Evolutionary conservation across 2,797 vertebrate species (phyloP).

Genomic region (Fringilla coelebs): DNA sequence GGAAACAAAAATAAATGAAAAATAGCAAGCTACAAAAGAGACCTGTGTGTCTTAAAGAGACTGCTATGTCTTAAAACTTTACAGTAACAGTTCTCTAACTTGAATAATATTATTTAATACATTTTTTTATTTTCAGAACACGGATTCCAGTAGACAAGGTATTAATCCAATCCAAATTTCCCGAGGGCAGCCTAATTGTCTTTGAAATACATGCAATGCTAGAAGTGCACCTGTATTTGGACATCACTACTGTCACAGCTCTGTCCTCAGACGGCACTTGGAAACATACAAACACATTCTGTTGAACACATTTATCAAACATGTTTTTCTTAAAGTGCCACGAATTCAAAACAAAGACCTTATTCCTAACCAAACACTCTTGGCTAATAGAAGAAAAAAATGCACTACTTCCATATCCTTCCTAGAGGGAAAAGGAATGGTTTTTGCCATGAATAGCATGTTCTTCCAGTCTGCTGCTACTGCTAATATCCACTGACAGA

Average conservation of each 20-base stretch:
- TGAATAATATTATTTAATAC: neutral
- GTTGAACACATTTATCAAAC: neutral
- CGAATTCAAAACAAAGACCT: neutral
- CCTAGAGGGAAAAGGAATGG: neutral
- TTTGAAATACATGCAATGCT: neutral
- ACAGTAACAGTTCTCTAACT: neutral
- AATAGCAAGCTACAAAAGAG: neutral
- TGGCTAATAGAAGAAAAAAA: neutral
- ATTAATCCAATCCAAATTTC: neutral
- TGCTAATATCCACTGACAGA: neutral
- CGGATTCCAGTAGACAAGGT: neutral
- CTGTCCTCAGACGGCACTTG: neutral
- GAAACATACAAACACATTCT: neutral
- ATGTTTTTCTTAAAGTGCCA: neutral
- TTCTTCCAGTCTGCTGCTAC: neutral
- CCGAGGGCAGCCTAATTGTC: neutral
- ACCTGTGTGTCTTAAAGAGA: neutral
- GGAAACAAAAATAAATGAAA: neutral
- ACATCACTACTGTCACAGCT: conserved; percentile 21
- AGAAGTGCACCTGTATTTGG: conserved; percentile 24
- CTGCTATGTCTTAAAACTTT: neutral
- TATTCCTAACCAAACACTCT: neutral
- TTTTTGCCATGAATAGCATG: neutral
- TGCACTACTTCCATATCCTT: neutral
- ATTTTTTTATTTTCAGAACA: neutral